These are phyloP conservation scores for Pecten maximus DNA, from an alignment of 2,888 invertebrate species.

Conservation along the genomic window DNA sequence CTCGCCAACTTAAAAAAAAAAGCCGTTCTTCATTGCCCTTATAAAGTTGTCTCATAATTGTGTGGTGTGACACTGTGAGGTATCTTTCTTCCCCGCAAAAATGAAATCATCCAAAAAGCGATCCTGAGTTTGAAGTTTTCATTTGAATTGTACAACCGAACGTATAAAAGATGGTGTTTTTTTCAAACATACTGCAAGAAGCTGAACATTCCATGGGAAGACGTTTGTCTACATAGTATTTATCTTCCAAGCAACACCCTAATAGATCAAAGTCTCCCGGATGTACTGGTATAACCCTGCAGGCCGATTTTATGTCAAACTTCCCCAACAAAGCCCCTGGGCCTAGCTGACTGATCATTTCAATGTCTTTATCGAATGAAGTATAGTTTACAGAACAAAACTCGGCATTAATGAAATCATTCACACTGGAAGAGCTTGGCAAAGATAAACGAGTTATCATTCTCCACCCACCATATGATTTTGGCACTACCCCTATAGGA, in stretches of 20 bases:
- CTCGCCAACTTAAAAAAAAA: too few relatives aligned
- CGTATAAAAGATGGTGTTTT: too few relatives aligned
- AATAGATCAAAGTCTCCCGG: constrained; percentile 55
- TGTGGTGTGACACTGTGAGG: too few relatives aligned
- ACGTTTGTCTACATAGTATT: constrained; percentile 49
- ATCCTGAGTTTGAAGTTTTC: too few relatives aligned
- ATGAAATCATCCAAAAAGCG: too few relatives aligned
- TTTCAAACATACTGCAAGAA: constrained; percentile 41
- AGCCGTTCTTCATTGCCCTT: too few relatives aligned
- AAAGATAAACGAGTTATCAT: constrained; percentile 53
- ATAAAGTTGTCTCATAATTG: too few relatives aligned
- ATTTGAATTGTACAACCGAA: too few relatives aligned
- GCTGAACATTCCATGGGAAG: constrained; percentile 50
- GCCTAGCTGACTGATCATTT: constrained; percentile 47
- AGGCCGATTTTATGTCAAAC: constrained; percentile 56
- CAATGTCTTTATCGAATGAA: constrained; percentile 50
- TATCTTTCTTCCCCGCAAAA: too few relatives aligned
- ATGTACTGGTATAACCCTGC: constrained; percentile 50
- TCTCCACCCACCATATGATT: constrained; percentile 38
- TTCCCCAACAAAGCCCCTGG: constrained; percentile 48
- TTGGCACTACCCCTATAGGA: too few relatives aligned
- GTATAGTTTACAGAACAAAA: constrained; percentile 52
- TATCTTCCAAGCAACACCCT: constrained; percentile 46
- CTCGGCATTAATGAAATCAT: constrained; percentile 47
- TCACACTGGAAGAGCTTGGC: constrained; percentile 44